Conservation (phyloP, 2,888 invertebrate genomes). For the Cerceris rybyensis region DNA sequence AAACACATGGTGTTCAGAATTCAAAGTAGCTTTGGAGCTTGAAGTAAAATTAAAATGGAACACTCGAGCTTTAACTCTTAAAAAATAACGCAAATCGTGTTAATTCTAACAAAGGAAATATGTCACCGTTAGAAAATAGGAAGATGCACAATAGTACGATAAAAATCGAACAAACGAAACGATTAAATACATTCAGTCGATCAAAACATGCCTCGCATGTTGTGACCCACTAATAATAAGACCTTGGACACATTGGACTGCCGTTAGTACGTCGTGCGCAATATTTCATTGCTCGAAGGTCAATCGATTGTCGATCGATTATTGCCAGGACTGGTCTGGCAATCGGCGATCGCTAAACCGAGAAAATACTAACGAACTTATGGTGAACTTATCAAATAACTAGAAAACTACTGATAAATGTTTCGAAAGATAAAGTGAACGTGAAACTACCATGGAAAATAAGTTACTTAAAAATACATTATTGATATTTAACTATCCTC, state of each 20-base stretch:
- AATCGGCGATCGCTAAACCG: conserved; percentile 20
- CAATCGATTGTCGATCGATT: conserved; percentile 62
- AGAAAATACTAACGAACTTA: conserved; percentile 10
- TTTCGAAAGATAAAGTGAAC: too few species aligned
- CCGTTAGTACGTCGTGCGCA: conserved; percentile 51
- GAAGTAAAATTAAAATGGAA: too few species aligned
- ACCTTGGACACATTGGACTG: conserved; percentile 59
- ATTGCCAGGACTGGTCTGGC: conserved; percentile 42
- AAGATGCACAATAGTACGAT: neutral
- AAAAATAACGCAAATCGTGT: too few species aligned
- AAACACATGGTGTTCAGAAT: too few species aligned
- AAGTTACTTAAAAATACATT: too few species aligned
- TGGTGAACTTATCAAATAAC: neutral
- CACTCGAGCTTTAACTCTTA: too few species aligned
- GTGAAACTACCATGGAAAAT: too few species aligned
- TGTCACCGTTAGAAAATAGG: too few species aligned
- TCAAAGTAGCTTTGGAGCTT: too few species aligned
- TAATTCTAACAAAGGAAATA: too few species aligned
- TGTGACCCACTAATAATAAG: conserved; percentile 62
- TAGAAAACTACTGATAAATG: too few species aligned
- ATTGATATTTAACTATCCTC: too few species aligned
- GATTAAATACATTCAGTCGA: conserved; percentile 24
- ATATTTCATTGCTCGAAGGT: conserved; percentile 62
- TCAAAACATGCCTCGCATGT: conserved; percentile 36
- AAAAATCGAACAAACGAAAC: conserved; percentile 12